phyloP scores from a whole-genome alignment of 2,797 vertebrate species.

The Telmatherina bonti region DNA sequence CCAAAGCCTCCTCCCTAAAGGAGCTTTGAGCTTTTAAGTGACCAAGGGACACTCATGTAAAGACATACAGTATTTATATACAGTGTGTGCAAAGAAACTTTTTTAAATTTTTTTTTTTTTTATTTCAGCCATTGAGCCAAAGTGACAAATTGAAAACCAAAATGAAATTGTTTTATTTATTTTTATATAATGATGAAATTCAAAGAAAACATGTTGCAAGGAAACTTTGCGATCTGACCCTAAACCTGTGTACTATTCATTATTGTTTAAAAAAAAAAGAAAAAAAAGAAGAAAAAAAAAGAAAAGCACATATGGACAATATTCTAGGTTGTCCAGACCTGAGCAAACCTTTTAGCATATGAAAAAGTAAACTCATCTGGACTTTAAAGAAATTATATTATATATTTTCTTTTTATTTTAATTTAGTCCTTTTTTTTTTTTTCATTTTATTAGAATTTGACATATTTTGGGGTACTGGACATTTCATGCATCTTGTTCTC shows the following conservation, averaged over 20 bases:
- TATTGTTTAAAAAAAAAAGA: too few species aligned
- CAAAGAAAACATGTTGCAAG: constrained; percentile 80
- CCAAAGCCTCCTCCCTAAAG: constrained; percentile 70
- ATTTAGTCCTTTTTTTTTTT: constrained; percentile 15
- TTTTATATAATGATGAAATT: constrained; percentile 78
- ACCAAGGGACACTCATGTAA: constrained; percentile 75
- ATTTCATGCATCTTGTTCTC: constrained; percentile 72
- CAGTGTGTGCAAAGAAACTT: constrained; percentile 67
- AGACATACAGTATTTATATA: constrained; percentile 83
- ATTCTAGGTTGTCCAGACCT: constrained; percentile 79
- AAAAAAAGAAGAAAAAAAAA: too few species aligned
- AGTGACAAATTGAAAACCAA: constrained; percentile 82
- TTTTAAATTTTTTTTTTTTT: constrained; percentile 35
- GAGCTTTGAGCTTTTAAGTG: constrained; percentile 77
- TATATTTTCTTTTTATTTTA: constrained; percentile 37
- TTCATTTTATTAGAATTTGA: constrained; percentile 39
- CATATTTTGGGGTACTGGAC: constrained; percentile 75
- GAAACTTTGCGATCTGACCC: constrained; percentile 77
- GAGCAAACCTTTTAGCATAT: constrained; percentile 74
- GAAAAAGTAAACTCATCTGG: constrained; percentile 78
- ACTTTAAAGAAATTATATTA: constrained; percentile 78
- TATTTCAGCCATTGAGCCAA: constrained; percentile 82
- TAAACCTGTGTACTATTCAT: constrained; percentile 80
- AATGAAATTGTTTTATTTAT: constrained; percentile 82
- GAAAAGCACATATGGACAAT: constrained; percentile 83